Evolutionary conservation across 1,140 invertebrate genomes (phyloP).

Genomic region (Microvelia longipes): DNA sequence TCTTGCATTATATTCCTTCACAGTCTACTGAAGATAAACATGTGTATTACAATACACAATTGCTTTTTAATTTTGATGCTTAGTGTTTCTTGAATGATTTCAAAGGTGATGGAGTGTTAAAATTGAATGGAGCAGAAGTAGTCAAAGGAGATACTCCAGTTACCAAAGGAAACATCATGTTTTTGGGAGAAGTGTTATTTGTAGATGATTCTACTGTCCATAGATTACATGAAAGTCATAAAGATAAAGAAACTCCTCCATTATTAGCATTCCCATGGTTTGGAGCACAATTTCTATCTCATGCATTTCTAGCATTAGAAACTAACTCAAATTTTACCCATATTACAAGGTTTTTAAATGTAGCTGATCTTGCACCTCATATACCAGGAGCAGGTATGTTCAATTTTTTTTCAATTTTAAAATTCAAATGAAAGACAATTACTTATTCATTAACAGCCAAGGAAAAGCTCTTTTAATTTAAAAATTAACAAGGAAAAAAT

Average conservation of each 20-base stretch:
- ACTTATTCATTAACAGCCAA: no score
- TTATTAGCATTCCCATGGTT: conserved; percentile 44
- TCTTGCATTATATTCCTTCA: no score
- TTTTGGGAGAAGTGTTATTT: conserved; percentile 42
- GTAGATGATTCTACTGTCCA: conserved; percentile 41
- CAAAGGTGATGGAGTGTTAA: conserved; percentile 27
- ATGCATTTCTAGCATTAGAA: conserved; percentile 42
- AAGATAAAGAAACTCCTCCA: conserved; percentile 45
- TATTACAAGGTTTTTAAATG: conserved; percentile 40
- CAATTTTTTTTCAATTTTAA: not conserved
- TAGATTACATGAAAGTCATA: conserved; percentile 39
- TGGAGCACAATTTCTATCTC: conserved; percentile 42
- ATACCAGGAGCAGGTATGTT: conserved; percentile 33
- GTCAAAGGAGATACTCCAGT: conserved; percentile 41
- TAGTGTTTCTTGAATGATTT: no score
- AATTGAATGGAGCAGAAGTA: conserved; percentile 39
- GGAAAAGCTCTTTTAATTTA: no score
- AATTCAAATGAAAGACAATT: not conserved
- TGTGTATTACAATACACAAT: no score
- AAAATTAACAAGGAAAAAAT: no score
- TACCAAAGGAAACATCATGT: conserved; percentile 41
- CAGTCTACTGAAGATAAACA: no score
- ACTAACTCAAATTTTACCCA: conserved; percentile 36
- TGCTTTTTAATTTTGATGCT: no score
- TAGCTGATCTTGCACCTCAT: conserved; percentile 39